Base-by-base conservation (phyloP, 2,113 vertebrate genomes). In the Barnardius zonarius region DNA sequence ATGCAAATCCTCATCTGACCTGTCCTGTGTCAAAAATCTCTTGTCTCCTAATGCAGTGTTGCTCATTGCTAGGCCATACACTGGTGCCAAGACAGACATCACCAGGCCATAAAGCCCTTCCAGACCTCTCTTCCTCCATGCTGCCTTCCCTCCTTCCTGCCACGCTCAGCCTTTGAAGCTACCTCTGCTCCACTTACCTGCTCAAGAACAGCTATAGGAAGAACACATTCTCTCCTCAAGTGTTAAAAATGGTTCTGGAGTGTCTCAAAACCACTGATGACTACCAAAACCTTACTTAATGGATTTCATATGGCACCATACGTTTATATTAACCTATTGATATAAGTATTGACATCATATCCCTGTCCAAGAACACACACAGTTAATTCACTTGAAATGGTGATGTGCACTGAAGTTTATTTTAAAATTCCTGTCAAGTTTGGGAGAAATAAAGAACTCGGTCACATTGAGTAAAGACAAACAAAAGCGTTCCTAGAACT, bases 71-170 rank as follows among this genome's bases (percentile, higher is more conserved):
- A 70, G 8, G 51, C 13, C 25, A 41, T 7, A 6, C 4, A 3
- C 3, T 37, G 16, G 8, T 41, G 23, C 15, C 22, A 4, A 14
- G 46, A 8, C 2, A 86, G 16, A 46, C 0, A 0, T 19, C 24
- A 17, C 15, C 72, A 67, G 43, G 9, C 7, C 51, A 28, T 10
- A 41, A 37, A 46, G 18, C 16, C 10, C 37, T 48, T 75, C 35
- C 76, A 39, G 17, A 48, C 13, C 27, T 46, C 39, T n/a, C 17
- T 76, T 31, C 18, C 30, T 24, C 20, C 0, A 1, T 8, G 14
- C 23, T 23, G 33, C 20, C 33, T 27, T 83, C 9, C 48, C 18
- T 77, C n/a, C 5, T 28, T 69, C 12, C 31, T 41, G 20, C 23
- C 33, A 67, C 18, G 4, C 23, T 74, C 54, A 70, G 54, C 19